phyloP scores from a whole-genome alignment of 2,113 vertebrate genomes.

The Antennarius striatus region DNA sequence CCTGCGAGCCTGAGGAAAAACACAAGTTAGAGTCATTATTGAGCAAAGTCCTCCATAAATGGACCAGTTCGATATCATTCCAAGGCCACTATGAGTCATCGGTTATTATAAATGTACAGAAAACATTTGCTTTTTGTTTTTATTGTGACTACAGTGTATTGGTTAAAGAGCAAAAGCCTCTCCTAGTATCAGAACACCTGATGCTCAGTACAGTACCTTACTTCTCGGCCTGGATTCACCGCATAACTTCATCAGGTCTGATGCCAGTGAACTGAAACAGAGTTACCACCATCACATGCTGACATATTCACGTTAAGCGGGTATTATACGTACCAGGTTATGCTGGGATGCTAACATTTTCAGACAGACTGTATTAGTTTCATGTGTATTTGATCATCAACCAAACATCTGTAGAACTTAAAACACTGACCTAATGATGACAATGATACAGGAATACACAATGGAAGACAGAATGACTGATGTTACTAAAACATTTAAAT shows the following conservation, averaged over 20 bases:
- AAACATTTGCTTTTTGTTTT: not conserved
- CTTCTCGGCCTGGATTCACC: slow-evolving; percentile 90
- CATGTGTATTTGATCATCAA: too few species aligned
- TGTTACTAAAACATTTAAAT: too few species aligned
- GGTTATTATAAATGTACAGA: too few species aligned
- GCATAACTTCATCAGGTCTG: slow-evolving; percentile 94
- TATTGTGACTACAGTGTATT: not conserved
- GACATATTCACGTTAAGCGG: not conserved
- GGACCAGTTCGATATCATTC: not conserved
- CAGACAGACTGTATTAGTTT: too few species aligned
- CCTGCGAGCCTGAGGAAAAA: slow-evolving; percentile 85
- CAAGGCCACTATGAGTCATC: not conserved
- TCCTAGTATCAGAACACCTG: too few species aligned
- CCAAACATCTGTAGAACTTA: too few species aligned
- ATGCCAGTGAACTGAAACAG: slow-evolving; percentile 84
- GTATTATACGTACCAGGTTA: not conserved
- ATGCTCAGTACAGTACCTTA: slow-evolving; percentile 78
- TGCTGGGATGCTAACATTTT: not conserved
- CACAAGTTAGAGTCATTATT: not conserved
- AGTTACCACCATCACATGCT: not conserved
- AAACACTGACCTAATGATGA: too few species aligned
- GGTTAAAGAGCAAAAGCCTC: too few species aligned
- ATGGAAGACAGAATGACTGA: too few species aligned
- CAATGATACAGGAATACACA: too few species aligned
- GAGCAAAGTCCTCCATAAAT: slow-evolving; percentile 10